Evolutionary conservation across 2,797 vertebrate species (phyloP).

Genomic region (Anguilla pacifica): DNA sequence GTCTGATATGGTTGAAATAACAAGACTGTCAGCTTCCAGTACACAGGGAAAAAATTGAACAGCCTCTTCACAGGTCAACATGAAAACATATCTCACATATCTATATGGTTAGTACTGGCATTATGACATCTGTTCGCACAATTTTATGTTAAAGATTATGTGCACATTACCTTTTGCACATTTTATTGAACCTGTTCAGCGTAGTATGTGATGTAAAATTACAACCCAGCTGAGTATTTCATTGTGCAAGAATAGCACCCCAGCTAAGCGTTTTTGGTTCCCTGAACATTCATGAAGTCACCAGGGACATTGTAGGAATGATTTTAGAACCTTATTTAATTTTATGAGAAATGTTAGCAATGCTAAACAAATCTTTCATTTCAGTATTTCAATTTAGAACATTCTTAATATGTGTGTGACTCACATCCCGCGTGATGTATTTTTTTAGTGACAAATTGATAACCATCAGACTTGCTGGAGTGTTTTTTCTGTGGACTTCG

Average conservation of each 20-base stretch:
- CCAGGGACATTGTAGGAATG: too few species aligned
- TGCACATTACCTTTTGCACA: not conserved
- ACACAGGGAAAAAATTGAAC: not conserved
- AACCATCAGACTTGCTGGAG: not conserved
- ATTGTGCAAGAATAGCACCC: not conserved
- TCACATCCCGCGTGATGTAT: too few species aligned
- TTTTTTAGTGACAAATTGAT: too few species aligned
- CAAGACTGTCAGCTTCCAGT: not conserved
- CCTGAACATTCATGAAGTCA: too few species aligned
- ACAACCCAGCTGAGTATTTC: not conserved
- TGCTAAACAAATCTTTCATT: too few species aligned
- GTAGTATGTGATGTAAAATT: not conserved
- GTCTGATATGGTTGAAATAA: not conserved
- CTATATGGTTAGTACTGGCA: not conserved
- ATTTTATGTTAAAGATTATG: too few species aligned
- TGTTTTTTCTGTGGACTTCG: not conserved
- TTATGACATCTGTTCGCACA: too few species aligned
- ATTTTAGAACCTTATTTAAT: too few species aligned
- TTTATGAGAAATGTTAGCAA: too few species aligned
- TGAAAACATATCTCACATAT: not conserved
- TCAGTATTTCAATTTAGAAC: too few species aligned
- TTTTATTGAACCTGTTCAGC: not conserved
- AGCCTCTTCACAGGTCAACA: not conserved
- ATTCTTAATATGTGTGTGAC: too few species aligned
- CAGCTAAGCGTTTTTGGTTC: too few species aligned